phyloP scores from a whole-genome alignment of 2,797 vertebrate species.

The Scyliorhinus canicula region DNA sequence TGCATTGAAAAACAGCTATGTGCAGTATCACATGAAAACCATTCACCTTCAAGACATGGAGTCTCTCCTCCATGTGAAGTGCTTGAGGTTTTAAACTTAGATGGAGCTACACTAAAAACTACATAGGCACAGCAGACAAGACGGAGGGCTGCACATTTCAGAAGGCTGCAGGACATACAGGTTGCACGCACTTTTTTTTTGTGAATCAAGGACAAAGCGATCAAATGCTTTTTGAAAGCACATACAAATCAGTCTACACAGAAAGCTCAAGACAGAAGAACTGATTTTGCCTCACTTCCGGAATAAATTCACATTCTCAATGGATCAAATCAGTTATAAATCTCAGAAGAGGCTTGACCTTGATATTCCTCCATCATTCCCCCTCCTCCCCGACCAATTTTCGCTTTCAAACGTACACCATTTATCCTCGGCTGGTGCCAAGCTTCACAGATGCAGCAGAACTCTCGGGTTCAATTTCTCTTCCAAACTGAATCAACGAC shows the following conservation, averaged over 20 bases:
- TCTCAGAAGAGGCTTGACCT: not conserved
- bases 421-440: not conserved
- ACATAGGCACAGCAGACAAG: too few relatives aligned
- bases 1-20: too few relatives aligned
- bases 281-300: not conserved
- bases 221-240: not conserved
- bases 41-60: too few relatives aligned
- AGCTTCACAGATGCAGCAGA: not conserved
- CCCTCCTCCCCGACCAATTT: not conserved
- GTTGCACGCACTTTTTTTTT: not conserved
- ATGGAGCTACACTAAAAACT: too few relatives aligned
- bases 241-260: not conserved
- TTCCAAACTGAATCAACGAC: too few relatives aligned
- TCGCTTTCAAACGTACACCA: not conserved
- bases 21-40: too few relatives aligned
- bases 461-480: not conserved
- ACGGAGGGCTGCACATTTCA: not conserved
- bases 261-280: too few relatives aligned
- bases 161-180: not conserved
- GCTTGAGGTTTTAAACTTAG: too few relatives aligned
- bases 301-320: not conserved
- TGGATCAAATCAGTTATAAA: not conserved
- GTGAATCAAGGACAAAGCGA: not conserved
- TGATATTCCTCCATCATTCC: not conserved
- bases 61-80: too few relatives aligned